Evolutionary conservation across 2,113 vertebrate species (phyloP).

Genomic region (Hippocampus mohnikei): DNA sequence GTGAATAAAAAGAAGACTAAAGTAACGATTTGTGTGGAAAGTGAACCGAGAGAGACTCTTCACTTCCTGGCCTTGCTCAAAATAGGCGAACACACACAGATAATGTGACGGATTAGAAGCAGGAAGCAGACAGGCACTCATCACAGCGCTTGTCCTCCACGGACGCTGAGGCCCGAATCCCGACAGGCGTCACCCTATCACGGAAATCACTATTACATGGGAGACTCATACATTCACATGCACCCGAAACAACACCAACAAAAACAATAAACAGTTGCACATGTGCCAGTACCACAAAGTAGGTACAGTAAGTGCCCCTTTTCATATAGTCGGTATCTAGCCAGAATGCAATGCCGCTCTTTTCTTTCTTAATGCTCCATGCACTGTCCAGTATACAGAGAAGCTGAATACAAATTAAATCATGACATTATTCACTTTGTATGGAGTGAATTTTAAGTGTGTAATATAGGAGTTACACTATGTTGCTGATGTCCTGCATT

Average conservation of each 20-base stretch:
- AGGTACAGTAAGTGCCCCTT: too few species aligned
- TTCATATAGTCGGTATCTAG: conserved; percentile 50
- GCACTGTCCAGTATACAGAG: conserved; percentile 20
- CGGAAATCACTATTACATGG: conserved; percentile 56
- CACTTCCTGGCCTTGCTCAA: conserved; percentile 74
- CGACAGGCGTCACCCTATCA: conserved; percentile 72
- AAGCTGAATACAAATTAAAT: too few species aligned
- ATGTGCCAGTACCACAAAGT: too few species aligned
- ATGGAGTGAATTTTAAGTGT: not conserved
- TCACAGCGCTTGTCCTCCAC: conserved; percentile 59
- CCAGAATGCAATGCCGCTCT: conserved; percentile 57
- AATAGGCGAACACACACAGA: conserved; percentile 65
- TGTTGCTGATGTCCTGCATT: too few species aligned
- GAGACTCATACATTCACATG: conserved; percentile 61
- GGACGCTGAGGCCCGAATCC: conserved; percentile 47
- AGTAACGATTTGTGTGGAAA: conserved; percentile 74
- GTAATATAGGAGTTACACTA: too few species aligned
- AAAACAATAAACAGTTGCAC: not conserved
- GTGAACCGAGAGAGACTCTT: conserved; percentile 72
- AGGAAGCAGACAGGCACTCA: conserved; percentile 73
- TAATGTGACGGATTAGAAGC: conserved; percentile 75
- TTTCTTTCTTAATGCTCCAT: conserved; percentile 42
- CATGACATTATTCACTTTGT: too few species aligned
- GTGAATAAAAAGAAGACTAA: conserved; percentile 60
- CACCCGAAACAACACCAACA: conserved; percentile 22